Evolutionary conservation across 2,888 invertebrate species (phyloP).

Genomic region (Alentia gelatinosa): DNA sequence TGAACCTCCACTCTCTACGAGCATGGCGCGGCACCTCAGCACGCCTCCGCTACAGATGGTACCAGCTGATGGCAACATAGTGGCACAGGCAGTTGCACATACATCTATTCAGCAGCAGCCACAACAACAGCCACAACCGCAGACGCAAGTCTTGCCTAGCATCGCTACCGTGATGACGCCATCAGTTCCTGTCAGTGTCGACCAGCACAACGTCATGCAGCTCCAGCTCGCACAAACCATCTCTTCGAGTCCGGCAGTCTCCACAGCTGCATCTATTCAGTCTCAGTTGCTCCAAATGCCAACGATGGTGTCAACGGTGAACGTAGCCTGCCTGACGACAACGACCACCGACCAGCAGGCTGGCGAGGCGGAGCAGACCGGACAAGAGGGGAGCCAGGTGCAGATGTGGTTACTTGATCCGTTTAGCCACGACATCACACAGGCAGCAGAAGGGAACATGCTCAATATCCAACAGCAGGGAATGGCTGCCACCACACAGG

Average conservation of each 20-base stretch:
- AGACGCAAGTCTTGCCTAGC: not conserved
- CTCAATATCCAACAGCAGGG: slow-evolving; percentile 37
- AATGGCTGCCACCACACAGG: not conserved
- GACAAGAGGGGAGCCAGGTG: slow-evolving; percentile 5
- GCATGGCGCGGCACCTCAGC: slow-evolving; percentile 34
- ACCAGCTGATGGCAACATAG: slow-evolving; percentile 37
- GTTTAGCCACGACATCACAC: slow-evolving; percentile 15
- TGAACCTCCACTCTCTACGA: not conserved
- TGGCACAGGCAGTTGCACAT: slow-evolving; percentile 42
- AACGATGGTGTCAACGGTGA: not conserved
- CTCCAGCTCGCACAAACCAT: slow-evolving; percentile 39
- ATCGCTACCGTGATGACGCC: slow-evolving; percentile 29
- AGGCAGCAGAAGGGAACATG: slow-evolving; percentile 6
- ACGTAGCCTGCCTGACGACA: not conserved
- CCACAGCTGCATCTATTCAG: slow-evolving; percentile 9
- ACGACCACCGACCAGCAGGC: not conserved
- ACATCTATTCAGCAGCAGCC: not conserved
- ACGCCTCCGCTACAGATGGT: slow-evolving; percentile 36
- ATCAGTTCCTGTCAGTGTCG: slow-evolving; percentile 42
- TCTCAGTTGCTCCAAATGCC: slow-evolving; percentile 42
- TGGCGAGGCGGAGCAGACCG: not conserved
- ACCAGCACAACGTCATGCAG: slow-evolving; percentile 39
- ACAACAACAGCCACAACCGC: too few species aligned
- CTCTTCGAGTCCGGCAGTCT: not conserved
- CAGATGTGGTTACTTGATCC: slow-evolving; percentile 37